Base-by-base conservation (phyloP, 2,888 invertebrate genomes). In the Aleiodes leptofemur region DNA sequence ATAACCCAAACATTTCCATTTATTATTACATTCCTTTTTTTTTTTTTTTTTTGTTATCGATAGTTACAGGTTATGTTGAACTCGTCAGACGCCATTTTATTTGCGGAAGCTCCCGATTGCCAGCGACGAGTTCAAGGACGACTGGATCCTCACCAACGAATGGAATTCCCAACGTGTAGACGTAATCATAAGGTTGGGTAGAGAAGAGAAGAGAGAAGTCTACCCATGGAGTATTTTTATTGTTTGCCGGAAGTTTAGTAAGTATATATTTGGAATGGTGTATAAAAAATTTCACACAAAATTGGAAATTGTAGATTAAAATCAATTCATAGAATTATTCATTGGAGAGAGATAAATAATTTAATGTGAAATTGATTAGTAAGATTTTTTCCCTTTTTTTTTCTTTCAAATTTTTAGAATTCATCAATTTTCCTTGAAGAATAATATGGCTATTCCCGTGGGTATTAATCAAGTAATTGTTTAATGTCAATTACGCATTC, bases 111-210 rank as follows among this genome's bases (percentile, higher is more conserved):
- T 48, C 16, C 64, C 64, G 64, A 64, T 64, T 9, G n/a, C 4
- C 16, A 64, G 64, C 48, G 64, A 64, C 43, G 64, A 64, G 64
- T 64, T 64, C 64, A 64, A 64, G 64, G 64, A 43, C 64, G 64
- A 43, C 64, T 64, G 64, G 64, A 43, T 64, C 64, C 43, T 43
- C 23, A 43, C 64, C 14, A 43, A 16, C 38, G 43, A 23, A 61
- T 64, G 64, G 64, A 64, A 64, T 64, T 64, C 23, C 16, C 64
- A n/a, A 38, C 11, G 48, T 61, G 61, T 48, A 64, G 61, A 34
- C 14, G 61, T 61, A 61, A 61, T 61, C 34, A 61, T 61, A 38
- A 31, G 61, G 61, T 61, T 13, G 38, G 43, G 43, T 43, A 13
- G 34, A 38, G 61, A n/a, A n/a, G n/a, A n/a, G n/a, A 23, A 23